A percentile compares a stretch with the other conserved stretches of the same genome.
Conservation (phyloP, 2,797 vertebrate genomes). For the Lacerta bilineata region DNA sequence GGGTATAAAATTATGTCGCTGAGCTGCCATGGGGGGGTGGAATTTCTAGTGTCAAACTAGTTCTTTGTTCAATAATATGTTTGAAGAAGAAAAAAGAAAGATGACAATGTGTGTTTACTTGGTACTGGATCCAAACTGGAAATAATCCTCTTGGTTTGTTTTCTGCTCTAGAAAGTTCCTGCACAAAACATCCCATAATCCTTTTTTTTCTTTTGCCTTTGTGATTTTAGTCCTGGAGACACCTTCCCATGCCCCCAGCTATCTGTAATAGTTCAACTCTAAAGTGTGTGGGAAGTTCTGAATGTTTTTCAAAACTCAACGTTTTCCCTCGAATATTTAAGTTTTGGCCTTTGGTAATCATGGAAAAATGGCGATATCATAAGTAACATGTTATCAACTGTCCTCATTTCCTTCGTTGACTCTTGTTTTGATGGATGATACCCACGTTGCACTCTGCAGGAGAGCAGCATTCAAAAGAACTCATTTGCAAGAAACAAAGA, state of each 20-base stretch:
- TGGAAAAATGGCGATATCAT: conserved; percentile 23
- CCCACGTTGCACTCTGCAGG: not conserved
- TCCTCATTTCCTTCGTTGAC: conserved; percentile 26
- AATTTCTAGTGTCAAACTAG: not conserved
- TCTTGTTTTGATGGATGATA: conserved; percentile 39
- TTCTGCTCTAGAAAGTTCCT: not conserved
- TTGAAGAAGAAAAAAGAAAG: not conserved
- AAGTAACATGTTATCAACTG: conserved; percentile 31
- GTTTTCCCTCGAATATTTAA: not conserved
- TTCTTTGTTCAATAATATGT: not conserved
- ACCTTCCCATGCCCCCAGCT: not conserved
- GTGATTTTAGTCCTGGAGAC: not conserved
- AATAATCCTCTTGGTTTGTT: not conserved
- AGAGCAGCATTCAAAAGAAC: conserved; percentile 16
- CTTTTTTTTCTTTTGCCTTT: not conserved
- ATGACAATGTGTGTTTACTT: not conserved
- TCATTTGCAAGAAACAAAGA: conserved; percentile 32
- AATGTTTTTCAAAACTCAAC: not conserved
- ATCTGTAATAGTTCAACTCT: not conserved
- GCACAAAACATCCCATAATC: not conserved
- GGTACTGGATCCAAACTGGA: not conserved
- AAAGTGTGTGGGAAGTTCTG: conserved; percentile 7
- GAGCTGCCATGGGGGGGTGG: no score
- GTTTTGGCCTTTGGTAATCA: conserved; percentile 27
- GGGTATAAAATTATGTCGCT: not conserved